Evolutionary conservation across 2,113 vertebrate genomes (phyloP).

Genomic region (Pleuronectes platessa): DNA sequence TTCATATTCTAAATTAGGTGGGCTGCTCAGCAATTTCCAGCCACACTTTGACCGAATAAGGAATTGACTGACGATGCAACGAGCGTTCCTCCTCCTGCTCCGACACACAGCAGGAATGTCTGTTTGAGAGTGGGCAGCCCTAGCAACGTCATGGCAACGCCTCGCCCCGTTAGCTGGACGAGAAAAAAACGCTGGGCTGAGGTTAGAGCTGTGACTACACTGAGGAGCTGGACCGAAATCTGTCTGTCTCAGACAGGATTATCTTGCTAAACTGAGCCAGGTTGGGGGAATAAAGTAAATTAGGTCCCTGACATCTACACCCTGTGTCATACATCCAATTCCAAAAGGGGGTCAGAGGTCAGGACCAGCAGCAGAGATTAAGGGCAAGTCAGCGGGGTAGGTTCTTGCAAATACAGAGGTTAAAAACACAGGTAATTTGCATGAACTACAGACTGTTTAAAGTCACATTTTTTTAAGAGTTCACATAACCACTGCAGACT

Average conservation of each 20-base stretch:
- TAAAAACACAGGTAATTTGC: not conserved
- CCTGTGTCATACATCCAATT: not conserved
- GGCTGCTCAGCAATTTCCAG: constrained; percentile 70
- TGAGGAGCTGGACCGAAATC: not conserved
- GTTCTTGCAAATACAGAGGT: not conserved
- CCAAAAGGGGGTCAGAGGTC: not conserved
- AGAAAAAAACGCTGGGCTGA: constrained; percentile 14
- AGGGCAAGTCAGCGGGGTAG: not conserved
- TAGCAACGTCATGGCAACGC: constrained; percentile 60
- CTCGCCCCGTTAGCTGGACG: constrained; percentile 36
- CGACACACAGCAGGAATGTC: constrained; percentile 69
- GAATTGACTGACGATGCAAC: constrained; percentile 55
- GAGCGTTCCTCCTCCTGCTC: constrained; percentile 53
- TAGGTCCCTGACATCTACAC: not conserved
- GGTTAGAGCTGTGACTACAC: not conserved
- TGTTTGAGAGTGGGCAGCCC: constrained; percentile 48
- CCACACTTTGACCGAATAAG: constrained; percentile 81
- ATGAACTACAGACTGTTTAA: not conserved
- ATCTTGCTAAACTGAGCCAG: not conserved
- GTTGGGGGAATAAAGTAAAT: not conserved
- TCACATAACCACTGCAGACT: too few relatives aligned
- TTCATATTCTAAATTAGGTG: constrained; percentile 75
- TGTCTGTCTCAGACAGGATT: not conserved
- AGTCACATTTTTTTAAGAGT: not conserved
- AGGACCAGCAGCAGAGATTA: not conserved